Conservation (phyloP, 1,140 invertebrate genomes). For the Philopotamus ludificatus region DNA sequence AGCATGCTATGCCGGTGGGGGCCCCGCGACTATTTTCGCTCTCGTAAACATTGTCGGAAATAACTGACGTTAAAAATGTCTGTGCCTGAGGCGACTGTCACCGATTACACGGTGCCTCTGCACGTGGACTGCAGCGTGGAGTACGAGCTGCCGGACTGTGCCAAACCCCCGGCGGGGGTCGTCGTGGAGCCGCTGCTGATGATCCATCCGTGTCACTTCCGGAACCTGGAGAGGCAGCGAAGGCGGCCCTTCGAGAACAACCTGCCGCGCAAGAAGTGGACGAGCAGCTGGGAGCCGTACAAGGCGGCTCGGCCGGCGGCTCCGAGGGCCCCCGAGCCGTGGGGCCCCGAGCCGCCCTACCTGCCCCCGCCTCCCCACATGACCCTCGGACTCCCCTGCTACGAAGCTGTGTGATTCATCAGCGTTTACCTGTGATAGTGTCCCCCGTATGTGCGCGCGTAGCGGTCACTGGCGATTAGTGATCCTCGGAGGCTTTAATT, state of each 20-base stretch:
- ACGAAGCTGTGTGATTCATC: constrained; percentile 36
- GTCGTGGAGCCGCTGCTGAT: constrained; percentile 68
- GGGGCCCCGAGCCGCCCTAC: constrained; percentile 18
- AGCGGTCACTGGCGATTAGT: constrained; percentile 21
- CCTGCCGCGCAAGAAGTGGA: constrained; percentile 49
- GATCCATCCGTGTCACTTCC: constrained; percentile 74
- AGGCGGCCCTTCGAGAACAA: constrained; percentile 70
- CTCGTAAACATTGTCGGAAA: constrained; percentile 18
- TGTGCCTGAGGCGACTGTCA: constrained; percentile 45
- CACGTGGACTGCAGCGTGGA: constrained; percentile 77
- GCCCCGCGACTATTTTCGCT: constrained; percentile 11
- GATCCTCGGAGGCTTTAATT: constrained; percentile 3
- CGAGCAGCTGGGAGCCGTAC: constrained; percentile 25
- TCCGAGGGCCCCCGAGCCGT: constrained; percentile 2
- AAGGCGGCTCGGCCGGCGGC: constrained; percentile 12
- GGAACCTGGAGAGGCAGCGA: constrained; percentile 66
- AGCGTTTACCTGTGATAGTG: constrained; percentile 26
- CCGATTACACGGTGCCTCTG: constrained; percentile 69
- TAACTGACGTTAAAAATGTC: constrained; percentile 19
- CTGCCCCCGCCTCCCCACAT: constrained; percentile 28
- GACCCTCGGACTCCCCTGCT: constrained; percentile 29
- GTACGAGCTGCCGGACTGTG: constrained; percentile 72
- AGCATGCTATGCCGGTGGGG: not conserved
- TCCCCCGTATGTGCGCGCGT: constrained; percentile 1
- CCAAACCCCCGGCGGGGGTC: constrained; percentile 68